A percentile compares a stretch with the other conserved stretches of the same genome.
These are phyloP conservation scores for Ophiodon elongatus DNA, from an alignment of 2,113 vertebrate genomes.

Conservation along the genomic window DNA sequence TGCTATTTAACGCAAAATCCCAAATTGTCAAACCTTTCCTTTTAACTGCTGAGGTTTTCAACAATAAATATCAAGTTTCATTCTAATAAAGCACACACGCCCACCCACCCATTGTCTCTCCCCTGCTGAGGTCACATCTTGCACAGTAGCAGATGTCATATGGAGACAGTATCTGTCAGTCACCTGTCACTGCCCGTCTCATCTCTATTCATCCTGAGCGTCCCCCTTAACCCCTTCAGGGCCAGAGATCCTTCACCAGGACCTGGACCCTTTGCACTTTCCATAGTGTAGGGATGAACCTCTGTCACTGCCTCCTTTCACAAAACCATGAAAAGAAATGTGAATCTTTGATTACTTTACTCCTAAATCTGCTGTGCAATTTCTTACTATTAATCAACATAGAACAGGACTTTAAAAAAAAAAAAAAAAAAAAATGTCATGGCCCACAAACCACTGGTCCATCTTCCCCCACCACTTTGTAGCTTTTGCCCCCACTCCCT, in stretches of 20 bases:
- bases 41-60: neutral
- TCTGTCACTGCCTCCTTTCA: constrained; percentile 10
- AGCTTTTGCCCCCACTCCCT: constrained; percentile 13
- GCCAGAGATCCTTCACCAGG: constrained; percentile 45
- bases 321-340: neutral
- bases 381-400: neutral
- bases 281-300: constrained; percentile 40
- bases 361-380: neutral
- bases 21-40: neutral
- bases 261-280: constrained; percentile 47
- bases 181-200: constrained; percentile 69
- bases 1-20: neutral
- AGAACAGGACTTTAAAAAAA: neutral
- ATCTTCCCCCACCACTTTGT: constrained; percentile 8
- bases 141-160: constrained; percentile 72
- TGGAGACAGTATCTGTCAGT: constrained; percentile 74
- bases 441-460: neutral
- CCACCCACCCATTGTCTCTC: constrained; percentile 14
- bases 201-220: constrained; percentile 49
- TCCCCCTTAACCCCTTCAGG: constrained; percentile 28
- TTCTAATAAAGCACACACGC: constrained; percentile 17
- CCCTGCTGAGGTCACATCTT: constrained; percentile 53
- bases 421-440: neutral
- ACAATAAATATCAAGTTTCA: constrained; percentile 14
- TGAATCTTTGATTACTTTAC: neutral